Conservation (phyloP, 2,113 vertebrate genomes). For the Archilochus colubris region DNA sequence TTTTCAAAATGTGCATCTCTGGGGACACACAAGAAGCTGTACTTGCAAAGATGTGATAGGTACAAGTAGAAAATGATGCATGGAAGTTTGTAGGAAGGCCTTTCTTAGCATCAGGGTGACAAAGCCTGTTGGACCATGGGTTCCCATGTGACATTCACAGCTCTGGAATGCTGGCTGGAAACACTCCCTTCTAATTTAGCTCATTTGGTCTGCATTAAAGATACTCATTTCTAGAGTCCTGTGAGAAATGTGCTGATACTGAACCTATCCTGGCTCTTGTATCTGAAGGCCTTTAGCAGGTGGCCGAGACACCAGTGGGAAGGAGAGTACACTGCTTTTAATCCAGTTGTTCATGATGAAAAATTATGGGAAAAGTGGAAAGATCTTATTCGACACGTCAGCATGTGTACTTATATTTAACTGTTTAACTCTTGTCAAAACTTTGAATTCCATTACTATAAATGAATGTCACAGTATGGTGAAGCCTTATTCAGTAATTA, state of each 20-base stretch:
- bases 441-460: not conserved
- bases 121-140: not conserved
- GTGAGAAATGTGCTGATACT: not conserved
- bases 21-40: not conserved
- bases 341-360: not conserved
- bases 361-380: not conserved
- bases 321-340: not conserved
- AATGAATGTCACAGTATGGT: not conserved
- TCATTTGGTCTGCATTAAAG: not conserved
- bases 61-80: not conserved
- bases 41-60: not conserved
- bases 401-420: not conserved
- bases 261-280: not conserved
- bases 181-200: conserved; percentile 16
- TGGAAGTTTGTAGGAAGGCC: not conserved
- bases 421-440: not conserved
- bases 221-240: not conserved
- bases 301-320: not conserved
- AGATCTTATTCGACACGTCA: not conserved
- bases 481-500: not conserved
- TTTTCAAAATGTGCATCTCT: not conserved
- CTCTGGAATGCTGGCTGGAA: conserved; percentile 14
- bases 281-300: not conserved
- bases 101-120: not conserved
- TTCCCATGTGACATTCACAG: not conserved